Evolutionary conservation across 2,113 vertebrate species (phyloP), one percentile per base, ranked within the genome.

Genomic region (Scolopax mira): DNA sequence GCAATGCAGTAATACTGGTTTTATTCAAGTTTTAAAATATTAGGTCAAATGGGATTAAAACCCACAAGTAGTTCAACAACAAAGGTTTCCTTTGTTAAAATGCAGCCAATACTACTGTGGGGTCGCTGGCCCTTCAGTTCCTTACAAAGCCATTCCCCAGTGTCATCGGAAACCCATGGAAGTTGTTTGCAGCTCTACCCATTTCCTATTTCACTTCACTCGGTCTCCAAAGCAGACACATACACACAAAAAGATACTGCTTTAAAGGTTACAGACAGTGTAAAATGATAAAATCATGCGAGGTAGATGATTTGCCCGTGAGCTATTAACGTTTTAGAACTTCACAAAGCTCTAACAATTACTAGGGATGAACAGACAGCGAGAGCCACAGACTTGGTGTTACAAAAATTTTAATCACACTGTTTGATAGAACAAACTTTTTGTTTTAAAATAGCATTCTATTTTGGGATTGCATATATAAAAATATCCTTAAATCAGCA

Each of bases 181-280:
- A 99, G 98, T 98, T 97, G 97, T 99, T 98, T 97, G 97, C 97
- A 97, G 95, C 94, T 96, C 72, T 94, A 98, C 88, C 65, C 89
- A 95, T 97, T 99, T 99, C 99, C 98, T 97, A 97, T 98, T 97
- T 97, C 95, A 94, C 95, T 98, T 97, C 95, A 94, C 72, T 88
- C 79, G 35, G 94, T 88, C 95, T 97, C 90, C 23, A 70, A 86
- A 95, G 95, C 88, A 96, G 97, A 96, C 6, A 64, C 7, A 48
- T 9, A 48, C 28, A 35, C 16, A 62, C 10, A 83, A 79, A 98
- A 85, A 67, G 93, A 89, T 77, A 93, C 55, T 84, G 66, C 88
- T 95, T 70, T 80, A 91, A 98, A 96, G 15, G 39, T 67, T 87
- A 89, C 73, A 89, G 80, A 67, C 28, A 89, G 75, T 91, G 95